Evolutionary conservation across 2,797 vertebrate species (phyloP), one percentile per base, ranked within the genome.

Genomic region (Triplophysa bombifrons): DNA sequence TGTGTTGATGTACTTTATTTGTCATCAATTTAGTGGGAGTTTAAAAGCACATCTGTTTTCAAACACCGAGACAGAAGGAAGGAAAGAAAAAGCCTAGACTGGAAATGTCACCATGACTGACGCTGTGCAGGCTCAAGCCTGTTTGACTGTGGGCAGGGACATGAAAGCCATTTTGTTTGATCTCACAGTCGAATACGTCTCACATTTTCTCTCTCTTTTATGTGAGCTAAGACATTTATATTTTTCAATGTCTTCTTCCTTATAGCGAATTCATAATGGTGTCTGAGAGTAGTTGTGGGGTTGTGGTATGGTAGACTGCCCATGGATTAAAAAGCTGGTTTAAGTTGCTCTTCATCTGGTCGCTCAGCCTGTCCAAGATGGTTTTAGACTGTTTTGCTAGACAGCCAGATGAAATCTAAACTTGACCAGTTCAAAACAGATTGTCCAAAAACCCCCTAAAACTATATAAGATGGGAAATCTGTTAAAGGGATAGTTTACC

Each of bases 121-220:
- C 83, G 88, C 83, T 88, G 81, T 85, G 84, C 89, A 90, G 90
- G 78, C 87, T 75, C 87, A 88, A 89, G 87, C 82, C 86, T 86
- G 86, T 87, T 88, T 87, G 86, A 86, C 86, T 88, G 90, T 88
- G 88, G 89, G 89, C 85, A 88, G 87, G 76, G 78, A 89, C 86
- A 90, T 90, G 86, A 91, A 91, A 90, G 84, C 82, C 83, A 88
- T 88, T 81, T 68, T 41, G 82, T 93, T 93, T 92, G 90, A 93
- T 92, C 88, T 91, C 67, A 83, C 65, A 85, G 86, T 86, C 90
- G 86, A 92, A 90, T 89, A 86, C 65, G 76, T 87, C 82, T 88
- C 74, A 85, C 78, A 84, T 82, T 88, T 87, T 86, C 30, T 74
- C 64, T 83, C 85, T 82, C 88, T 90, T 90, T 92, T 88, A 91